Evolutionary conservation across 2,797 vertebrate genomes (phyloP).

Genomic region (Peromyscus nudipes): DNA sequence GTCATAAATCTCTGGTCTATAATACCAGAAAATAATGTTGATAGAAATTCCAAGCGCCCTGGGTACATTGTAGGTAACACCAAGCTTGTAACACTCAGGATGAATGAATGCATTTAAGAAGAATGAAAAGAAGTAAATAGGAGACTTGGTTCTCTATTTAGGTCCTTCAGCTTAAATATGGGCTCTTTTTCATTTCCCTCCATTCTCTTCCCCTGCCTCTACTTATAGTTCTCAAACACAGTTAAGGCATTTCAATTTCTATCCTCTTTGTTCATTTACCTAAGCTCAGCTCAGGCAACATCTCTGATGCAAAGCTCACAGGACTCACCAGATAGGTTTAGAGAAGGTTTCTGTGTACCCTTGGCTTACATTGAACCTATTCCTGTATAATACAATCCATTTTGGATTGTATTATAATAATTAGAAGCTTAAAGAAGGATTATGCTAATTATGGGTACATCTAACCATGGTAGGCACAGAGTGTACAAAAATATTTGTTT

Average conservation of each 20-base stretch:
- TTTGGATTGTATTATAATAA: background rate
- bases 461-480: background rate
- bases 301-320: background rate
- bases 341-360: background rate
- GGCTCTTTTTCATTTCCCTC: background rate
- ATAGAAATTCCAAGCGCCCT: background rate
- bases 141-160: background rate
- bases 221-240: background rate
- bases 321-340: background rate
- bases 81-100: background rate
- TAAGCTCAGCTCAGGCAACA: conserved; percentile 17
- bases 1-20: background rate
- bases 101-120: background rate
- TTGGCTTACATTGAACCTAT: background rate
- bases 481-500: background rate
- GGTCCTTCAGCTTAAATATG: background rate
- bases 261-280: background rate
- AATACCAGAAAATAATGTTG: background rate
- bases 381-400: background rate
- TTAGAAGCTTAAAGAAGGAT: background rate
- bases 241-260: background rate
- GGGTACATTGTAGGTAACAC: background rate
- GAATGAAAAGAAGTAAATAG: background rate
- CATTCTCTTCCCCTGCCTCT: background rate
- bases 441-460: background rate